phyloP scores from a whole-genome alignment of 1,140 invertebrate species.

The Zaprionus lachaisei region DNA sequence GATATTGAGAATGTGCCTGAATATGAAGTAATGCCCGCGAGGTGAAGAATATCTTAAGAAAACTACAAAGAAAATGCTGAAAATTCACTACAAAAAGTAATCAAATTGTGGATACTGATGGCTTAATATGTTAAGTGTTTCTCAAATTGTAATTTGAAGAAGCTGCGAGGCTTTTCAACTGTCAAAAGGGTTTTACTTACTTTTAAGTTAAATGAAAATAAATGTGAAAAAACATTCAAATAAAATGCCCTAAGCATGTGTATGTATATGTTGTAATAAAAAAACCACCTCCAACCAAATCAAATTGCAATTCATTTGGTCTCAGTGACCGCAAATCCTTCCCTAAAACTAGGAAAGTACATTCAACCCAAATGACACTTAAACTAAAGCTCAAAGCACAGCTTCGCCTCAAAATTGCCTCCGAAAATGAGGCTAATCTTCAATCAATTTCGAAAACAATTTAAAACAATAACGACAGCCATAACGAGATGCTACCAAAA shows the following conservation, averaged over 20 bases:
- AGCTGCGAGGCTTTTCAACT: not conserved
- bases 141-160: not conserved
- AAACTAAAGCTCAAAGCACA: not conserved
- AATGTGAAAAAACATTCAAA: not conserved
- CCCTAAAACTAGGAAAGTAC: not conserved
- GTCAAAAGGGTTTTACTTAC: not conserved
- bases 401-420: not conserved
- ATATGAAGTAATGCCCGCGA: not conserved
- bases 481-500: slow-evolving; percentile 13
- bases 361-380: not conserved
- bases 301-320: not conserved
- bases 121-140: not conserved
- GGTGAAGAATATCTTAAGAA: not conserved
- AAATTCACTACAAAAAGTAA: not conserved
- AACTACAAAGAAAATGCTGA: not conserved
- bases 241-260: not conserved
- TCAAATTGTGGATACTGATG: not conserved
- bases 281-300: not conserved
- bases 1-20: slow-evolving; percentile 7
- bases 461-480: slow-evolving; percentile 30
- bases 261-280: not conserved
- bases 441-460: slow-evolving; percentile 35
- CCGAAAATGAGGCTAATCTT: slow-evolving; percentile 32
- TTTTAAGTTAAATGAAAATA: not conserved
- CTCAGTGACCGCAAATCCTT: not conserved